phyloP scores from a whole-genome alignment of 2,113 vertebrate genomes.

The Falco punctatus region DNA sequence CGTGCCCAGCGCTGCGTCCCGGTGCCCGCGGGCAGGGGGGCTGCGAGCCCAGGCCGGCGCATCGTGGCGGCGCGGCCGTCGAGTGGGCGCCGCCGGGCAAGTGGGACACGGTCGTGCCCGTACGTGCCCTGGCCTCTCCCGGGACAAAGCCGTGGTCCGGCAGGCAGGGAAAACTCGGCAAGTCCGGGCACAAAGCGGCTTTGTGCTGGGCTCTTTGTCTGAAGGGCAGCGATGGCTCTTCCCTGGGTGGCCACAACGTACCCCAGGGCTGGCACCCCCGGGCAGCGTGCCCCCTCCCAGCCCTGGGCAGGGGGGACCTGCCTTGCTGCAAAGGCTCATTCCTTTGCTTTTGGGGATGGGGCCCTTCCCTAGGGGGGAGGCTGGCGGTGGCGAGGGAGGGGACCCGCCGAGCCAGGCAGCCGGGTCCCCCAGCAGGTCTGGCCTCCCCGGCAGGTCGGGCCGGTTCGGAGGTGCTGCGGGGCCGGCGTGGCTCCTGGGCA shows the following conservation, averaged over 20 bases:
- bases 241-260: background rate
- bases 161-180: background rate
- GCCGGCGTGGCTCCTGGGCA: background rate
- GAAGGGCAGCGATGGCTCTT: background rate
- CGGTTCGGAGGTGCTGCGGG: background rate
- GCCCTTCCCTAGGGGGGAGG: background rate
- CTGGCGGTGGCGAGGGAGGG: background rate
- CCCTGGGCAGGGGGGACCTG: background rate
- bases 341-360: background rate
- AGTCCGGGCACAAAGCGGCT: background rate
- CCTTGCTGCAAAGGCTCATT: background rate
- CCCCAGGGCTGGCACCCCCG: background rate
- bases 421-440: background rate
- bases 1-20: background rate
- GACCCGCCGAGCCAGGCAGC: background rate
- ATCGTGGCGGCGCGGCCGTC: background rate
- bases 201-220: background rate
- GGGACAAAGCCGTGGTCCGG: background rate
- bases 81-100: background rate
- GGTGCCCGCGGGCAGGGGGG: background rate
- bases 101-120: background rate
- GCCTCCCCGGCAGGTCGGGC: background rate
- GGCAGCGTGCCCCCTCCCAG: background rate
- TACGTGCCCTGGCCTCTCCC: background rate
- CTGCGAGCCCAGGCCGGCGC: rapidly evolving